These are phyloP conservation scores for Fregetta grallaria DNA, from an alignment of 2,113 vertebrate genomes.

Conservation along the genomic window DNA sequence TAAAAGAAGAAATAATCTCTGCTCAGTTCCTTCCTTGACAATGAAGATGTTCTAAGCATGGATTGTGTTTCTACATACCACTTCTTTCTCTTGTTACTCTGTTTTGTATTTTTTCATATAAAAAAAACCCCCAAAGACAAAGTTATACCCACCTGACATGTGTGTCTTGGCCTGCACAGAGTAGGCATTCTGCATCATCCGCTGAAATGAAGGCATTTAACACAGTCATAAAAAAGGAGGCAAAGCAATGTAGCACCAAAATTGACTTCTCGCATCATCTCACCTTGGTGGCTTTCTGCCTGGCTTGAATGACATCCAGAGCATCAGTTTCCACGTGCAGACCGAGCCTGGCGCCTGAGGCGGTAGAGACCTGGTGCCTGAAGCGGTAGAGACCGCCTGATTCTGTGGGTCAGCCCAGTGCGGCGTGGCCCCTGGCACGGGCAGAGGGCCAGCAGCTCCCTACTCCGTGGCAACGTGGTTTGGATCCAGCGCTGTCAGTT, in stretches of 20 bases:
- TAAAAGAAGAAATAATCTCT: neutral
- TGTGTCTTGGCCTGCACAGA: neutral
- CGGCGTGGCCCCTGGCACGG: too few relatives aligned
- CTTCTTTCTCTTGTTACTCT: neutral
- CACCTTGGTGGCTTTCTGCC: neutral
- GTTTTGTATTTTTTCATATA: neutral
- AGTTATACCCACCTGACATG: neutral
- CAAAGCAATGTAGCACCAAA: neutral
- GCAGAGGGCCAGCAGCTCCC: neutral
- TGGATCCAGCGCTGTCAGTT: neutral
- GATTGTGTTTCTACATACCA: neutral
- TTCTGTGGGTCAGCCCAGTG: neutral
- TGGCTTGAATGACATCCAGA: neutral
- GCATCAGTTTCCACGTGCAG: neutral
- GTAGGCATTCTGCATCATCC: neutral
- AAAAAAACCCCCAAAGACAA: neutral
- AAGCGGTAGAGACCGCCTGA: rapidly evolving
- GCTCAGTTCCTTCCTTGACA: neutral
- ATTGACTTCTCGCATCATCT: neutral
- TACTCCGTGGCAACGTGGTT: neutral
- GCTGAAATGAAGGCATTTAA: neutral
- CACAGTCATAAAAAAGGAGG: neutral
- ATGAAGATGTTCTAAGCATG: neutral
- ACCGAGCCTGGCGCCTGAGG: neutral
- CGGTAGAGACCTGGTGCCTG: neutral